phyloP scores from a whole-genome alignment of 2,797 vertebrate genomes.

The Rhyacichthys aspro region DNA sequence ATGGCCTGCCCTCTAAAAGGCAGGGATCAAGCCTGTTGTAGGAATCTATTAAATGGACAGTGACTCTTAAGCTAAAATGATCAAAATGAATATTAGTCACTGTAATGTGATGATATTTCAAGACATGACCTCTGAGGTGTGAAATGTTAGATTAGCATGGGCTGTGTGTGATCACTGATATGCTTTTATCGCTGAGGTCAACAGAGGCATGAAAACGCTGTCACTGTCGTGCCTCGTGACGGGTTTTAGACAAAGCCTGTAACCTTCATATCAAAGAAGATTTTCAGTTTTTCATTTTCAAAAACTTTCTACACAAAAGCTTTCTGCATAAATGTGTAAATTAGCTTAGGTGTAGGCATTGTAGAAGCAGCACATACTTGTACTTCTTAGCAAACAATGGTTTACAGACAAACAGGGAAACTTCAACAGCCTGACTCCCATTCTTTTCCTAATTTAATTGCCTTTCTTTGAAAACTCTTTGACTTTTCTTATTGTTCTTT shows the following conservation, averaged over 20 bases:
- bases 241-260: neutral
- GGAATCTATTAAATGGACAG: neutral
- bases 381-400: too few relatives aligned
- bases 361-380: too few relatives aligned
- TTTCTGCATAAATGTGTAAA: neutral
- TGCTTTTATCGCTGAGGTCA: conserved; percentile 37
- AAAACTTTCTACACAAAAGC: too few relatives aligned
- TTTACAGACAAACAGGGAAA: too few relatives aligned
- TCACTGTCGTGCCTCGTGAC: neutral
- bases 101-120: conserved; percentile 10
- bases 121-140: conserved; percentile 10
- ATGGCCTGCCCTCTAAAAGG: neutral
- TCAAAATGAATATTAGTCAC: conserved; percentile 3
- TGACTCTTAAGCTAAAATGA: conserved; percentile 12
- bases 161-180: conserved; percentile 11
- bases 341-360: neutral
- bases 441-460: too few relatives aligned
- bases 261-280: conserved; percentile 5
- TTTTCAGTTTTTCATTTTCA: neutral
- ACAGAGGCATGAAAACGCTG: neutral
- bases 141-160: conserved; percentile 40
- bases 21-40: conserved; percentile 6
- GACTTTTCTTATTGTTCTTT: too few relatives aligned
- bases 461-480: too few relatives aligned
- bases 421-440: too few relatives aligned